Evolutionary conservation across 2,888 invertebrate genomes (phyloP), one percentile per base, ranked within the genome.

Genomic region (Acanthacorydalis orientalis): DNA sequence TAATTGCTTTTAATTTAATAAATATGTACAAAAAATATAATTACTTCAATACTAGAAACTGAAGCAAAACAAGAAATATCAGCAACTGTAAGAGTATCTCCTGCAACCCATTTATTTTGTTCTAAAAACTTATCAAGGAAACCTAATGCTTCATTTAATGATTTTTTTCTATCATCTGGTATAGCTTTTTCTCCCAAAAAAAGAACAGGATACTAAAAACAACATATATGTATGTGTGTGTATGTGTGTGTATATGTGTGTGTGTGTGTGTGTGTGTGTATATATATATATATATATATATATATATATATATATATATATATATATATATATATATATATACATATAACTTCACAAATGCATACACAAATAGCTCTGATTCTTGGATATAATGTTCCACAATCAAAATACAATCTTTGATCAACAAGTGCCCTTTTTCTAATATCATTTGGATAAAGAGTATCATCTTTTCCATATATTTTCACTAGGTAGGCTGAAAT

Each of bases 331-430:
- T 23, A 23, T 23, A 23, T 23, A 4, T 23, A 23, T 23, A 23
- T 23, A 23, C n/a, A 35, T 31, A 31, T 34, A 33, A 10, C 40
- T 31, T n/a, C 15, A 44, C 15, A 32, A 23, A 37, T 23, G 59
- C 73, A 63, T 68, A 78, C 79, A 59, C 72, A 73, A 56, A 77
- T 76, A 31, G 73, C 73, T 51, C 77, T 67, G 51, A 79, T 74
- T 57, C 73, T 69, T n/a, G 75, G 72, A 58, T 75, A 77, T 42
- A 81, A 61, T 23, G 70, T 69, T 0, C 76, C 74, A 55, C 72
- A 68, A 62, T 80, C 78, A 57, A 80, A 80, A 55, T 74, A 73
- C 37, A 80, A 59, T 52, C 77, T 64, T 55, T 77, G 75, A 59
- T 80, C 73, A 1, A 81, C 72, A 7, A 74, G 15, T 1, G 78